Evolutionary conservation across 2,797 vertebrate species (phyloP).

Genomic region (Novumbra hubbsi): DNA sequence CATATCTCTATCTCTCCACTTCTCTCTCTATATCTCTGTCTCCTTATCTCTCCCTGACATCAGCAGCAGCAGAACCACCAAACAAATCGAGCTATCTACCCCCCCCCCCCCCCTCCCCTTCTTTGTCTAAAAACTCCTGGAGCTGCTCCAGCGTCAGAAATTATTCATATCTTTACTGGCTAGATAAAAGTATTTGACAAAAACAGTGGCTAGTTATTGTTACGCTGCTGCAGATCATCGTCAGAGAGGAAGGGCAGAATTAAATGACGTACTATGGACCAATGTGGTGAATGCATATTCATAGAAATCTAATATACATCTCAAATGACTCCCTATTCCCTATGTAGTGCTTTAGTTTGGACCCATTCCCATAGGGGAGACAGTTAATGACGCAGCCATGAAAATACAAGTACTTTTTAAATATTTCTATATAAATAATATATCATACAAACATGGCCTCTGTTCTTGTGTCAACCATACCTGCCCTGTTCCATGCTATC

Average conservation of each 20-base stretch:
- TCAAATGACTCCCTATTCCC: neutral
- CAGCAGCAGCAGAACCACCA: constrained; percentile 52
- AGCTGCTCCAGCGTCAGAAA: constrained; percentile 67
- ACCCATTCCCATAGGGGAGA: neutral
- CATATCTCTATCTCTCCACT: no score
- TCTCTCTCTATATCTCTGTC: no score
- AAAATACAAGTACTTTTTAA: neutral
- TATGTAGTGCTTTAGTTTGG: neutral
- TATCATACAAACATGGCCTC: neutral
- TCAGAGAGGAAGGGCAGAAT: constrained; percentile 35
- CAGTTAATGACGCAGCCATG: neutral
- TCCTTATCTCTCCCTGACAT: constrained; percentile 16
- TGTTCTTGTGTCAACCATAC: neutral
- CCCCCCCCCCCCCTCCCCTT: constrained; percentile 27
- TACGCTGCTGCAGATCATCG: constrained; percentile 46
- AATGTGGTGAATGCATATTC: constrained; percentile 12
- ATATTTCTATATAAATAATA: no score
- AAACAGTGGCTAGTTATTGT: constrained; percentile 52
- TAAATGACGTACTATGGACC: constrained; percentile 30
- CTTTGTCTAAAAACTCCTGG: constrained; percentile 51
- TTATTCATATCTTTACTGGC: constrained; percentile 67
- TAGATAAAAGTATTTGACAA: constrained; percentile 61
- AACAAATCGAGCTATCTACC: constrained; percentile 37
- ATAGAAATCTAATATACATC: neutral
- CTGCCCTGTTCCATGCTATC: neutral